A percentile compares a stretch with the other conserved stretches of the same genome.
Conservation (phyloP, 2,113 vertebrate species). For the Felis chaus region DNA sequence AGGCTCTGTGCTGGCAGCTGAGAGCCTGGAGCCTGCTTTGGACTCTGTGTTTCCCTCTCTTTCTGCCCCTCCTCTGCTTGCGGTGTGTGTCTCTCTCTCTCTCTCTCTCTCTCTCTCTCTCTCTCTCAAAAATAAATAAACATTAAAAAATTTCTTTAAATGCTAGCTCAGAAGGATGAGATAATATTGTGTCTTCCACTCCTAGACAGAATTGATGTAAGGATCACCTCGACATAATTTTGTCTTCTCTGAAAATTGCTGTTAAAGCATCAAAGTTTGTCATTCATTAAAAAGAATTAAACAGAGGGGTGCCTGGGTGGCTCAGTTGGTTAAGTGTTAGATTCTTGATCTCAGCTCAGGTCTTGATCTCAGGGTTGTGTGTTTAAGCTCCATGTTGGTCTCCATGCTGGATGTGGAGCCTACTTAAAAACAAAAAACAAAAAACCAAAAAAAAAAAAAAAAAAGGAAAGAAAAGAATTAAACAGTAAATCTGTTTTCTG, state of each 20-base stretch:
- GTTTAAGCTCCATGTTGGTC: not conserved
- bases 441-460: not conserved
- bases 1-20: not conserved
- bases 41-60: not conserved
- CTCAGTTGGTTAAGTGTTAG: not conserved
- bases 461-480: not conserved
- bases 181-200: not conserved
- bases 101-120: not conserved
- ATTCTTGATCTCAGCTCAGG: not conserved
- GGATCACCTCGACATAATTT: not conserved
- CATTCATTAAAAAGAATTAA: constrained; percentile 13
- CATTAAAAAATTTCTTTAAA: not conserved
- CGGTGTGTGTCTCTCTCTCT: not conserved
- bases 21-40: not conserved
- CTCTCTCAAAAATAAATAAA: not conserved
- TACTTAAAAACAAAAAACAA: not conserved
- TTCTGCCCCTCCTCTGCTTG: too few relatives aligned
- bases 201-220: not conserved
- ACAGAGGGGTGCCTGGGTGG: not conserved
- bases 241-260: constrained; percentile 9
- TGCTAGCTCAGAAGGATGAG: not conserved
- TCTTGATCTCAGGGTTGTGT: not conserved
- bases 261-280: not conserved
- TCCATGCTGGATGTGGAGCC: not conserved
- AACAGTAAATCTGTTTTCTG: not conserved